Evolutionary conservation across 64 coral and sea anemone genomes (phyloP), one percentile per base, ranked within the genome.

Genomic region (Montipora sp.): DNA sequence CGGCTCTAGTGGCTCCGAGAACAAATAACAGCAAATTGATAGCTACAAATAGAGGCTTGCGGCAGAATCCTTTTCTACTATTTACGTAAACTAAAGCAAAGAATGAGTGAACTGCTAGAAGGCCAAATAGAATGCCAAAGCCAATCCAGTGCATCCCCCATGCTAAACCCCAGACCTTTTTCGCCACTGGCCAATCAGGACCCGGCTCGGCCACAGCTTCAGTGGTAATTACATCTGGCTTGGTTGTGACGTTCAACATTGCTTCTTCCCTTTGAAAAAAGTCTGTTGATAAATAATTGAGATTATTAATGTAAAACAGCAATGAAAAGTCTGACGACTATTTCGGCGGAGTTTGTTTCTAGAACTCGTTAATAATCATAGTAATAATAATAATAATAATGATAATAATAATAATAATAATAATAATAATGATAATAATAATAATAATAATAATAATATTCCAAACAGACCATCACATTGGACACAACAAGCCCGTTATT

Each of bases 121-220:
- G 36, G 24, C 22, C 90, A 46, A 92, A 92, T 15, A 92, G 73
- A 71, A 24, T 20, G 7, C 90, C 90, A 6, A 92, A 77, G 6
- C 90, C 90, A 8, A 92, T 69, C 83, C 90, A 92, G 20, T 92
- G 90, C 5, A 92, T 23, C 6, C 85, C 58, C 90, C 90, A 92
- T 69, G 90, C 90, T 59, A 92, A 59, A 19, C 90, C 90, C 90
- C 90, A 92, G 27, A 87, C 71, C 77, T 68, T 47, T 47, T 78
- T 92, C 20, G 90, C 90, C 50, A 79, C 81, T n/a, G 81, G 74
- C 90, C 90, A 92, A 44, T 92, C 74, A 46, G 90, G 90, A 14
- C 90, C 90, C 24, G 83, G 90, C 12, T 92, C 90, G 13, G 90
- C 90, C 19, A 85, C 4, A 71, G 82, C 82, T 3, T 27, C 73